Conservation (phyloP, 2,797 vertebrate genomes). For the Sebastes wilsoni region DNA sequence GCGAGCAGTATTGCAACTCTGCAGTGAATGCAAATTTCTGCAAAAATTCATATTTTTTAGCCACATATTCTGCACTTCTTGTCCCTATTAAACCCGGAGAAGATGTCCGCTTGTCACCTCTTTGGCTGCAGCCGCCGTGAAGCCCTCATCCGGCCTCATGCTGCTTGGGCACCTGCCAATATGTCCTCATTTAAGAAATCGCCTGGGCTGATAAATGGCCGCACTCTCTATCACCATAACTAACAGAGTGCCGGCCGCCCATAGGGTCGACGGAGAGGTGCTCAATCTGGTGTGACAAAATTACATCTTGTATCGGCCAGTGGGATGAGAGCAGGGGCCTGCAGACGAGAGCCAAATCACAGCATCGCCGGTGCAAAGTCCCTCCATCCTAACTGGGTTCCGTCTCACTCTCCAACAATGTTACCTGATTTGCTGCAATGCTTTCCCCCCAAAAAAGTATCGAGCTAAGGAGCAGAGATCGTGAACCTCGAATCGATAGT, state of each 20-base stretch:
- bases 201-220: constrained; percentile 50
- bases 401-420: constrained; percentile 24
- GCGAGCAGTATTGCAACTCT: neutral
- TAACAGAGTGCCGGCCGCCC: constrained; percentile 43
- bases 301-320: constrained; percentile 34
- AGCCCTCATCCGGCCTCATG: constrained; percentile 4
- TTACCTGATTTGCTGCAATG: constrained; percentile 55
- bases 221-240: constrained; percentile 40
- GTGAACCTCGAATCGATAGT: constrained; percentile 54
- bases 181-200: constrained; percentile 61
- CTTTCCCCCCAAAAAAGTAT: constrained; percentile 10
- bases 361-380: constrained; percentile 10
- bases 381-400: constrained; percentile 25
- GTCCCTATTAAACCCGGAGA: neutral
- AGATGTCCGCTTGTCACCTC: constrained; percentile 28
- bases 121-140: constrained; percentile 8
- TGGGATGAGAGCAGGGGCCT: constrained; percentile 30
- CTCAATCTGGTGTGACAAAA: constrained; percentile 62
- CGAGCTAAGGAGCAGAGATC: constrained; percentile 31
- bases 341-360: constrained; percentile 32
- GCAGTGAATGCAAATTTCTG: constrained; percentile 12
- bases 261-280: constrained; percentile 37
- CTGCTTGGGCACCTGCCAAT: constrained; percentile 59
- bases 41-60: neutral
- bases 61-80: neutral